Evolutionary conservation across 1,140 invertebrate genomes (phyloP).

Genomic region (Philaenus spumarius): DNA sequence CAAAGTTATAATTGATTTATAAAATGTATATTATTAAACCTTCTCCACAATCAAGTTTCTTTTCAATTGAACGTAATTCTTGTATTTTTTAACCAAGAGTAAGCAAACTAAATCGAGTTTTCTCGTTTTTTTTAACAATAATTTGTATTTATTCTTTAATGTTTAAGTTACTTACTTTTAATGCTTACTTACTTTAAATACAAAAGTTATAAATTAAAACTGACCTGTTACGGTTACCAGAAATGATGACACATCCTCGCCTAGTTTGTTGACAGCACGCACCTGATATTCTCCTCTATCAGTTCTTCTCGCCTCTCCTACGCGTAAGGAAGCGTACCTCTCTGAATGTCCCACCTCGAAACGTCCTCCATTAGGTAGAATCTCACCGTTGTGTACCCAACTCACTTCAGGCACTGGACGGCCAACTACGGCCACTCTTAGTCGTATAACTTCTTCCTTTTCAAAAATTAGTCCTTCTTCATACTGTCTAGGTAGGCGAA

Average conservation of each 20-base stretch:
- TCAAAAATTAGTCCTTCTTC: conserved; percentile 85
- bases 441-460: conserved; percentile 74
- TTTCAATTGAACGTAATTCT: too few species aligned
- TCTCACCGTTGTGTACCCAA: conserved; percentile 83
- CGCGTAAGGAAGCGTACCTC: conserved; percentile 58
- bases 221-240: conserved; percentile 77
- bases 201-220: too few species aligned
- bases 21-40: too few species aligned
- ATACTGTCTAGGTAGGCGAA: conserved; percentile 70
- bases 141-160: too few species aligned
- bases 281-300: conserved; percentile 85
- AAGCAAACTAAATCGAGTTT: too few species aligned
- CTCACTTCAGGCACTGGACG: conserved; percentile 72
- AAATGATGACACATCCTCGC: conserved; percentile 71
- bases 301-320: conserved; percentile 58
- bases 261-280: conserved; percentile 69
- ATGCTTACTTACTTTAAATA: too few species aligned
- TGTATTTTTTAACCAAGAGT: too few species aligned
- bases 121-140: too few species aligned
- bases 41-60: too few species aligned
- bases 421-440: conserved; percentile 86
- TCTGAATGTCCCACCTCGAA: conserved; percentile 42
- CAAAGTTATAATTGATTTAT: too few species aligned
- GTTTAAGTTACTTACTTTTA: too few species aligned
- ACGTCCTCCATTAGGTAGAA: conserved; percentile 51